Evolutionary conservation across 2,888 invertebrate genomes (phyloP).

Genomic region (Troides oblongomaculatus): DNA sequence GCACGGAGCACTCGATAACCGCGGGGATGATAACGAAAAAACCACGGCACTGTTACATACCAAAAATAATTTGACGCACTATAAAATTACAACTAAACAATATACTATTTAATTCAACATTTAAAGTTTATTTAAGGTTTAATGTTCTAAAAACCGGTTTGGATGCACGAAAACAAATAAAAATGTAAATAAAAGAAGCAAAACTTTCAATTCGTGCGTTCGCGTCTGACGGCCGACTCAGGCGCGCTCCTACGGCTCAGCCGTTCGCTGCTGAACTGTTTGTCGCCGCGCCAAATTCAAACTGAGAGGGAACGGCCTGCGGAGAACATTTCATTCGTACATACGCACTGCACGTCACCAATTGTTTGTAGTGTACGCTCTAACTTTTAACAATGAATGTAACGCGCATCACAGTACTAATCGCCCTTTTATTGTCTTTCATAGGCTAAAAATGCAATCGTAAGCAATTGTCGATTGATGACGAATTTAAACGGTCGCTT

Average conservation of each 20-base stretch:
- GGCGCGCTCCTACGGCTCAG: slow-evolving; percentile 57
- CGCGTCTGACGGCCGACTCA: slow-evolving; percentile 45
- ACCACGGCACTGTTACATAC: slow-evolving; percentile 51
- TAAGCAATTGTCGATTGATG: slow-evolving; percentile 15
- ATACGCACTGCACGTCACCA: slow-evolving; percentile 27
- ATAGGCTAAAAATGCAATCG: slow-evolving; percentile 20
- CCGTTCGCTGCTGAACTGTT: slow-evolving; percentile 38
- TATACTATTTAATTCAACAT: slow-evolving; percentile 16
- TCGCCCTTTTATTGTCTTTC: slow-evolving; percentile 28
- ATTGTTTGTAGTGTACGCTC: slow-evolving; percentile 18
- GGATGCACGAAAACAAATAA: slow-evolving; percentile 45
- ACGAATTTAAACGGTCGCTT: slow-evolving; percentile 14
- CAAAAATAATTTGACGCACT: slow-evolving; percentile 29
- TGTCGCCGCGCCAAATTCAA: slow-evolving; percentile 71
- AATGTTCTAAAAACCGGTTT: slow-evolving; percentile 44
- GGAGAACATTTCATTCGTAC: slow-evolving; percentile 23
- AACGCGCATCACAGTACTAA: slow-evolving; percentile 24
- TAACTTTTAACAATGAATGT: slow-evolving; percentile 25
- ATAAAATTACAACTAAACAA: slow-evolving; percentile 25
- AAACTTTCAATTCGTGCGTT: slow-evolving; percentile 52
- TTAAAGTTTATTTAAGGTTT: slow-evolving; percentile 34
- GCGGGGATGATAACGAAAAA: slow-evolving; percentile 55
- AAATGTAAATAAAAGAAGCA: slow-evolving; percentile 51
- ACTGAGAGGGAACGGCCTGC: slow-evolving; percentile 42
- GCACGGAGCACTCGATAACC: slow-evolving; percentile 60